A percentile compares a stretch with the other conserved stretches of the same genome.
phyloP scores from a whole-genome alignment of 2,113 vertebrate genomes.

The Chamaea fasciata region DNA sequence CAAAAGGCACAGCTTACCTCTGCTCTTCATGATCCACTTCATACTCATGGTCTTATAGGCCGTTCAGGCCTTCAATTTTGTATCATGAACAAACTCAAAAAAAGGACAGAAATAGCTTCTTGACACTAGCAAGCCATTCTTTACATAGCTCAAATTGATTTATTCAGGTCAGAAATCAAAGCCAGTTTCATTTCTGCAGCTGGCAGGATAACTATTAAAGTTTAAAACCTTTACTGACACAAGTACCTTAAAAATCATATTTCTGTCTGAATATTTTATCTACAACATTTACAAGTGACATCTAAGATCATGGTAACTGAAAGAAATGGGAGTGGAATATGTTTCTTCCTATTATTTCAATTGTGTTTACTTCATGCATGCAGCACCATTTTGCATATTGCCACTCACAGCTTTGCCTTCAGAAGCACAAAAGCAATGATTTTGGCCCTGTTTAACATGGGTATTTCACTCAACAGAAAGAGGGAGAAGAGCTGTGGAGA shows the following conservation, averaged over 20 bases:
- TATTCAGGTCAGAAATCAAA: slow-evolving; percentile 48
- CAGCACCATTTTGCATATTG: not conserved
- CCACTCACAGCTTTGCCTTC: not conserved
- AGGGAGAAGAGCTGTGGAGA: not conserved
- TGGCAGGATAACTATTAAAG: slow-evolving; percentile 21
- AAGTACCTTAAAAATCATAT: not conserved
- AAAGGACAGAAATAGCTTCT: not conserved
- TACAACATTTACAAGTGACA: not conserved
- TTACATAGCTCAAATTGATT: not conserved
- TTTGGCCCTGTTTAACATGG: not conserved
- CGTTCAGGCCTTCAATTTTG: not conserved
- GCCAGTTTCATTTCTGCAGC: not conserved
- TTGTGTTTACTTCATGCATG: not conserved
- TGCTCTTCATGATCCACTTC: not conserved
- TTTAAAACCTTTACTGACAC: not conserved
- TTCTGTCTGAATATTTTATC: slow-evolving; percentile 22
- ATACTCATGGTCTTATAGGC: not conserved
- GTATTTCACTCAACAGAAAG: not conserved
- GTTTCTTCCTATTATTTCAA: not conserved
- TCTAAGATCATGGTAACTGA: not conserved
- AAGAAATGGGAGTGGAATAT: not conserved
- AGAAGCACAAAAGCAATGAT: not conserved
- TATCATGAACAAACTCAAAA: not conserved
- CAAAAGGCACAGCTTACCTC: not conserved
- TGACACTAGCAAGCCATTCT: not conserved